These are phyloP conservation scores for Cherax destructor DNA, from an alignment of 1,140 invertebrate species.

Conservation along the genomic window DNA sequence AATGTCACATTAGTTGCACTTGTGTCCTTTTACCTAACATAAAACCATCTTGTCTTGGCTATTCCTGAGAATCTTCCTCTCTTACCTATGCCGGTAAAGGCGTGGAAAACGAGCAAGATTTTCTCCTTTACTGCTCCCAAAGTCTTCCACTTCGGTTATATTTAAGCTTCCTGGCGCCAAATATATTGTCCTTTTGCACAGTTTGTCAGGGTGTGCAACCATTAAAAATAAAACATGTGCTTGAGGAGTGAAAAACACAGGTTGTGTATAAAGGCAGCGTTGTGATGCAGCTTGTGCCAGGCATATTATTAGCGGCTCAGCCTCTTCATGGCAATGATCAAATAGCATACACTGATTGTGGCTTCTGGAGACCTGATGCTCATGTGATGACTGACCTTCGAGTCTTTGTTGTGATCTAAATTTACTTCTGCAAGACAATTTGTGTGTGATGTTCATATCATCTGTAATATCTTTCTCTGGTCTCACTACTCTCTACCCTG, in stretches of 20 bases:
- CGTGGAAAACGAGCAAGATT: slow-evolving; percentile 20
- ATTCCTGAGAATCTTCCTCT: slow-evolving; percentile 3
- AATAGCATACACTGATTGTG: neutral
- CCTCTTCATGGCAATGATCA: neutral
- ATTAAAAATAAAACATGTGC: slow-evolving; percentile 11
- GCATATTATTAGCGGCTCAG: neutral
- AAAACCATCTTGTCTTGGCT: neutral
- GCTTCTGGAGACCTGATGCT: neutral
- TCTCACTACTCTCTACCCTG: too few species aligned
- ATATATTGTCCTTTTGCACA: slow-evolving; percentile 10
- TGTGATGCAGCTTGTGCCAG: neutral
- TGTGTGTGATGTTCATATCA: neutral
- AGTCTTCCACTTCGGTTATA: neutral
- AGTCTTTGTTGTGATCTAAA: neutral
- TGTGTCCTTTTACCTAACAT: too few species aligned
- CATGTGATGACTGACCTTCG: neutral
- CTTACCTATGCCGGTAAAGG: slow-evolving; percentile 29
- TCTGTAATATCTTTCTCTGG: neutral
- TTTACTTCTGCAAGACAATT: neutral
- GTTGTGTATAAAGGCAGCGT: neutral
- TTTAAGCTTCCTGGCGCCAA: neutral
- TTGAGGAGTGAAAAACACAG: neutral
- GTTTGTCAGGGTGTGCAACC: too few species aligned
- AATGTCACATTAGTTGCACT: too few species aligned
- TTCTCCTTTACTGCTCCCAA: neutral